Percentiles rank a stretch among this genome's conserved stretches.
Conservation (phyloP, 2,797 vertebrate genomes). For the Gambelia wislizenii region DNA sequence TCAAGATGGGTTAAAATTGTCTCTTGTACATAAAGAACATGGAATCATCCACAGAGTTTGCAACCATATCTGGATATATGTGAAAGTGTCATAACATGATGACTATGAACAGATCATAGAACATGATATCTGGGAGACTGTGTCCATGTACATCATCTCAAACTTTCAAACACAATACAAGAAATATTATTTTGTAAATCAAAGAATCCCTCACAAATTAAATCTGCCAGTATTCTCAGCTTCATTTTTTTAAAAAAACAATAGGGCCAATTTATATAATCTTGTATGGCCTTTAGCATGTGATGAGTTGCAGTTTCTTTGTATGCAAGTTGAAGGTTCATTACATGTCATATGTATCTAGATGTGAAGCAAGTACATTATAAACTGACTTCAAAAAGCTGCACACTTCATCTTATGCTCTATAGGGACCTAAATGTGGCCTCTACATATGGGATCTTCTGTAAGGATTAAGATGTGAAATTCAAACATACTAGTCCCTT, state of each 20-base stretch:
- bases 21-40: not conserved
- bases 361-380: not conserved
- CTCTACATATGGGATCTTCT: too few species aligned
- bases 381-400: not conserved
- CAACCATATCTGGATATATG: not conserved
- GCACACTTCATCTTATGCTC: not conserved
- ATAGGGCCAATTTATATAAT: not conserved
- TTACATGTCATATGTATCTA: too few species aligned
- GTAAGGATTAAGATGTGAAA: too few species aligned
- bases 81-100: not conserved
- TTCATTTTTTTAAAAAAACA: not conserved
- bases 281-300: too few species aligned
- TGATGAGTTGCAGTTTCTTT: not conserved
- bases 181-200: not conserved
- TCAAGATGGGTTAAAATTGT: not conserved
- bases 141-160: too few species aligned
- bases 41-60: too few species aligned
- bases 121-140: not conserved
- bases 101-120: not conserved
- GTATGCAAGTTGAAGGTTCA: not conserved
- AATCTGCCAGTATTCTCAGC: not conserved
- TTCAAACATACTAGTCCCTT: too few species aligned
- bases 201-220: not conserved
- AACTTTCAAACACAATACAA: not conserved
- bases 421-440: too few species aligned